Evolutionary conservation across 2,888 invertebrate species (phyloP), one percentile per base, ranked within the genome.

Genomic region (Melieria omissa): DNA sequence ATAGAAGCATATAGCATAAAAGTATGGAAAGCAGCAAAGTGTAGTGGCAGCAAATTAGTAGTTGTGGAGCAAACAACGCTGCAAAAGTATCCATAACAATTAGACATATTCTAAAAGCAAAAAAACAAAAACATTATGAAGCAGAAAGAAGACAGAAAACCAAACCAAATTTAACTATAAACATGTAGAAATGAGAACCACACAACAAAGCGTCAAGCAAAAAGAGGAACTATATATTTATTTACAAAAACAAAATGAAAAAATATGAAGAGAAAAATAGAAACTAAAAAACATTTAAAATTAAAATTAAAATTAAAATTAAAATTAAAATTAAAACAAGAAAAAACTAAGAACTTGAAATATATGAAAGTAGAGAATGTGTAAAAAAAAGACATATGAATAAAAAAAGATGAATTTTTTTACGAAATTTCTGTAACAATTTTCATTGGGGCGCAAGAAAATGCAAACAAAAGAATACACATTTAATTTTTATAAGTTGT

Each of bases 341-440:
- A 29, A 29, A 29, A 29, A 29, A 29, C 29, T 29, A 29, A 29
- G 2, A 1, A 29, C 29, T 29, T 1, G 29, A 29, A 29, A 29
- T 29, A 29, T 29, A 29, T 29, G 29, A 29, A 29, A 29, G 29
- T 29, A 29, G 29, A 29, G 29, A 29, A 29, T 29, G 29, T 29
- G 29, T 29, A 29, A 29, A 29, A 29, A 3, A 29, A 29, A 29
- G 3, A 29, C 29, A 29, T 29, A 29, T 29, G 29, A 52, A 14
- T 52, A 14, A n/a, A 52, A 12, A 5, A 52, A 52, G 0, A 52
- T 52, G 10, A 52, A 12, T 52, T 58, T 63, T 63, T 69, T 69
- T 63, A 62, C 55, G 14, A 57, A 52, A 63, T 46, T 46, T 69
- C 69, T 63, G 69, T 62, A 47, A 55, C 45, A 14, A 52, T 63